Base-by-base conservation (phyloP, 2,113 vertebrate species). In the Bolborhynchus lineola region DNA sequence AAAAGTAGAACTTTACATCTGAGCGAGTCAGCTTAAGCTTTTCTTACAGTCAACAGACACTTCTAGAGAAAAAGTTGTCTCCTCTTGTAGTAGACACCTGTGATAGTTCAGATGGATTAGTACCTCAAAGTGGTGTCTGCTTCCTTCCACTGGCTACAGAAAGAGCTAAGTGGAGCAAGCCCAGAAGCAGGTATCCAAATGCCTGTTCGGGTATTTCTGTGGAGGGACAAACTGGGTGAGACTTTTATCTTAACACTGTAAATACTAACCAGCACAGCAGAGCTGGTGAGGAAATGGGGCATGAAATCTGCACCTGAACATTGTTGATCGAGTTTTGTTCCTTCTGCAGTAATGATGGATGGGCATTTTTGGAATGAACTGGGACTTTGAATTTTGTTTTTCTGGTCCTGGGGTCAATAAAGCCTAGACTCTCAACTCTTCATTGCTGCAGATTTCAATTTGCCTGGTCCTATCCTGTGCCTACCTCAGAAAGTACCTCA, bases 331-430 rank as follows among this genome's bases (percentile, higher is more conserved):
- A 52, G 35, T 15, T 64, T 60, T 41, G 5, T 75, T 87, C 29
- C 11, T 71, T 76, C 63, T 74, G 18, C 20, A 52, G 11, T 25
- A 72, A n/a, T 2, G 1, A 20, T 81, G 33, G 28, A 57, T 71
- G 16, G 16, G 52, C 11, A 47, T 33, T 62, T 8, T 29, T 72
- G 62, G 47, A 84, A 72, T 44, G 15, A 82, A 57, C 41, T 62
- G 33, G 17, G 26, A n/a, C 11, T 79, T 4, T 0, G 35, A 65
- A 21, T 81, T 67, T 47, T 0, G 2, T 13, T n/a, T 75, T 63
- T 74, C 42, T 26, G 6, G 5, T 70, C 15, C 39, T 55, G 25
- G 10, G 6, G 3, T 42, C 9, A 1, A 44, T 31, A 42, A 90
- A 87, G 31, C 44, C 35, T 67, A 6, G 7, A 13, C 19, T 62